These are phyloP conservation scores for Channallabes apus DNA, from an alignment of 2,797 vertebrate species.

Conservation along the genomic window DNA sequence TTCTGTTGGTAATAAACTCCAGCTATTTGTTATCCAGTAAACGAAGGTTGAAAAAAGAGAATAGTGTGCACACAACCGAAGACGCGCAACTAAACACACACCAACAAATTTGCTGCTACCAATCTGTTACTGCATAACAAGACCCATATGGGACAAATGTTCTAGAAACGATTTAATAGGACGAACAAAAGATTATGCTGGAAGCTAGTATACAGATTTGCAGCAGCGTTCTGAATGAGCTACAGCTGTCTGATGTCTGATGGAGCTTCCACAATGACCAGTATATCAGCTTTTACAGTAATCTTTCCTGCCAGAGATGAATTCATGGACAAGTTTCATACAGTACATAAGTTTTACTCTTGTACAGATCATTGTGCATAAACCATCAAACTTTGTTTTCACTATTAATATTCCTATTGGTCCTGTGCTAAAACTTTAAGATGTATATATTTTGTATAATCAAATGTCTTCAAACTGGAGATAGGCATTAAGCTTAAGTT, in stretches of 20 bases:
- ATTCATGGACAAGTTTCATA: background rate
- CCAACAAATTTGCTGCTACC: background rate
- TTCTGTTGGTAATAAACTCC: background rate
- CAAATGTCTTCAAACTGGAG: background rate
- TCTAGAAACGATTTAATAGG: background rate
- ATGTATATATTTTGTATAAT: background rate
- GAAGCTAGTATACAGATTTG: background rate
- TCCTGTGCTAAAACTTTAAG: background rate
- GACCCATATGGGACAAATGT: background rate
- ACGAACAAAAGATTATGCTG: background rate
- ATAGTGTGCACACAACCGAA: background rate
- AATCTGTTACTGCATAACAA: background rate
- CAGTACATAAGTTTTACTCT: background rate
- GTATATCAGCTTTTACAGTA: background rate
- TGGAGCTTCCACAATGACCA: background rate
- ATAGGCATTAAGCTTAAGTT: background rate
- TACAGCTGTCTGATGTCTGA: background rate
- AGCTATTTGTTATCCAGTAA: background rate
- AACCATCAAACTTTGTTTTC: background rate
- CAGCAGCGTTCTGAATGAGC: background rate
- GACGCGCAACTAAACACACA: background rate
- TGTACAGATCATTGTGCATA: background rate
- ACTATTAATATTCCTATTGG: background rate
- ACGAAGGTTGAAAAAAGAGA: background rate
- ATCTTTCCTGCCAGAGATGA: background rate